Evolutionary conservation across 2,113 vertebrate species (phyloP).

Genomic region (Brachypteracias leptosomus): DNA sequence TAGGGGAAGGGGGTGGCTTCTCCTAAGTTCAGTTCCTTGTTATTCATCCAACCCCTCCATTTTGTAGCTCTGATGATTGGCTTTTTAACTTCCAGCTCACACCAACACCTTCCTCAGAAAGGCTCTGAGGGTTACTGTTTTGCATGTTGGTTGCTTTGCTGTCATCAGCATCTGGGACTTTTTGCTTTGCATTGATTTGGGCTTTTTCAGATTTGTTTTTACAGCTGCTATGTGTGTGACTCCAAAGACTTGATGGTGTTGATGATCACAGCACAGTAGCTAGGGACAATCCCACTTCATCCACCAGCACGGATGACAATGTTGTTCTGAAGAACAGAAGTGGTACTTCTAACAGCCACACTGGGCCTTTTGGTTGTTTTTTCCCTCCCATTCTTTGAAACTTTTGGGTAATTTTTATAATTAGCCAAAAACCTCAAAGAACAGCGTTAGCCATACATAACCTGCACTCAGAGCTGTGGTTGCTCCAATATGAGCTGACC

Average conservation of each 20-base stretch:
- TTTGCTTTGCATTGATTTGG: background rate
- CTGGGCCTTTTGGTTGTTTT: background rate
- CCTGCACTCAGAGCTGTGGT: background rate
- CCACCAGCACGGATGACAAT: background rate
- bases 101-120: background rate
- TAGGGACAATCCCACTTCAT: background rate
- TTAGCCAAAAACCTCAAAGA: background rate
- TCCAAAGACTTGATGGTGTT: background rate
- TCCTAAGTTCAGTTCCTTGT: background rate
- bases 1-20: background rate
- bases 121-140: background rate
- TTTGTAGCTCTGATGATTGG: background rate
- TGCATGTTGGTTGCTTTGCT: background rate
- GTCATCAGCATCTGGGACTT: background rate
- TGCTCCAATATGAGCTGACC: background rate
- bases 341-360: background rate
- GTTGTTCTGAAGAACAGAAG: background rate
- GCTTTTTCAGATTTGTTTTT: background rate
- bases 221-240: background rate
- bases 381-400: background rate
- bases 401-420: background rate
- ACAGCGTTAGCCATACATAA: background rate
- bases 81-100: background rate
- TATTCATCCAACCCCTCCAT: background rate
- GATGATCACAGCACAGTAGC: background rate